These are phyloP conservation scores for Patella pellucida DNA, from an alignment of 2,888 invertebrate genomes.

Conservation along the genomic window DNA sequence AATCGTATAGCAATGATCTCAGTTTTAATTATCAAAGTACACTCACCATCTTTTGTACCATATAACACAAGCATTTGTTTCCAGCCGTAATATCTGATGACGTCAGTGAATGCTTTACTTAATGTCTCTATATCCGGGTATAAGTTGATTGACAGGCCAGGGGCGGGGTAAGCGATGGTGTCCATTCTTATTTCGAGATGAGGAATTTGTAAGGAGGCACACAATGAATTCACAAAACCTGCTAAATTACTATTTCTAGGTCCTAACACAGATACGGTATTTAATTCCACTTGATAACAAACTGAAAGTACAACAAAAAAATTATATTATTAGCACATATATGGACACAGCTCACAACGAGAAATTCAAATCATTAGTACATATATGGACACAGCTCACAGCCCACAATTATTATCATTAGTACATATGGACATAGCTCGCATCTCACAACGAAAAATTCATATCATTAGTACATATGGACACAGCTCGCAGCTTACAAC, in stretches of 20 bases:
- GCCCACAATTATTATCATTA: too few species aligned
- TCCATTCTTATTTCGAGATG: conserved; percentile 83
- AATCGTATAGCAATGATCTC: too few species aligned
- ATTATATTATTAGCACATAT: background rate
- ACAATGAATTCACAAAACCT: conserved; percentile 85
- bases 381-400: too few species aligned
- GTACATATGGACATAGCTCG: too few species aligned
- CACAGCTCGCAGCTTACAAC: too few species aligned
- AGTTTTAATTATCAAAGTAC: too few species aligned
- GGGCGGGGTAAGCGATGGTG: conserved; percentile 71
- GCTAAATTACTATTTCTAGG: conserved; percentile 80
- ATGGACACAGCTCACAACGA: too few species aligned
- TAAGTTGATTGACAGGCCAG: conserved; percentile 88
- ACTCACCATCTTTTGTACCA: conserved; percentile 81
- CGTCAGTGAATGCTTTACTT: conserved; percentile 85
- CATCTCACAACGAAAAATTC: too few species aligned
- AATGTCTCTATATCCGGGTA: conserved; percentile 84
- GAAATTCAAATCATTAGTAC: too few species aligned
- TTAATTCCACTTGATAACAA: conserved; percentile 74
- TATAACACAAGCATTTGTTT: conserved; percentile 88
- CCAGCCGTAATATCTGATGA: conserved; percentile 86
- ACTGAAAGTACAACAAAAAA: conserved; percentile 50
- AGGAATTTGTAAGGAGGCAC: conserved; percentile 87
- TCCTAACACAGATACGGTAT: conserved; percentile 87
- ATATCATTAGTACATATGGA: too few species aligned